phyloP scores from a whole-genome alignment of 2,888 invertebrate species.

The Andrena praecox region DNA sequence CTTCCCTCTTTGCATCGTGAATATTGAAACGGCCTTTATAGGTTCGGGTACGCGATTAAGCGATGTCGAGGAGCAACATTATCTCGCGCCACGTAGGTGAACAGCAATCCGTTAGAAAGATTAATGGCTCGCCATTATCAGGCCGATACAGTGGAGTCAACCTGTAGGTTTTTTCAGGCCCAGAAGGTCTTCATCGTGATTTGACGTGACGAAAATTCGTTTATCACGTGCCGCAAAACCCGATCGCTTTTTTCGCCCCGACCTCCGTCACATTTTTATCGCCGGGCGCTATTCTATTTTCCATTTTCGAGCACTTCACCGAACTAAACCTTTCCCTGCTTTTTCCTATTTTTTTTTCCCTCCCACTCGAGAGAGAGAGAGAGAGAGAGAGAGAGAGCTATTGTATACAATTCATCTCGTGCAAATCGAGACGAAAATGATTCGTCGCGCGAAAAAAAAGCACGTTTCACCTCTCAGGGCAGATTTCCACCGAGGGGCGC shows the following conservation, averaged over 20 bases:
- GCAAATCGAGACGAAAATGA: slow-evolving; percentile 4
- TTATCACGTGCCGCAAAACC: slow-evolving; percentile 36
- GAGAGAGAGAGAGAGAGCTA: slow-evolving; percentile 13
- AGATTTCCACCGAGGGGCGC: neutral
- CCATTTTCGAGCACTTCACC: neutral
- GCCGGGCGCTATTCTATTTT: neutral
- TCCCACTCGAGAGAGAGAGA: neutral
- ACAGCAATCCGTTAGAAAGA: slow-evolving; percentile 70
- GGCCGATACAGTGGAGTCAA: slow-evolving; percentile 46
- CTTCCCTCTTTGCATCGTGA: neutral
- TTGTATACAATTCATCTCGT: neutral
- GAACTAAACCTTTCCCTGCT: neutral
- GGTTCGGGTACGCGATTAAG: slow-evolving; percentile 54
- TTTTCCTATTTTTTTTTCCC: neutral
- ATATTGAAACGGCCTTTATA: neutral
- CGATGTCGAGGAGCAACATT: slow-evolving; percentile 48
- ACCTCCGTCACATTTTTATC: slow-evolving; percentile 2
- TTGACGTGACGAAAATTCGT: slow-evolving; percentile 45
- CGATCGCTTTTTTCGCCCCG: neutral
- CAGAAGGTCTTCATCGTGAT: slow-evolving; percentile 35
- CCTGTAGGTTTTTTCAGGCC: slow-evolving; percentile 46
- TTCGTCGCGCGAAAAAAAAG: neutral
- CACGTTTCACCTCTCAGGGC: neutral
- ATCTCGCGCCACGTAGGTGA: slow-evolving; percentile 61
- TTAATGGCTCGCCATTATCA: slow-evolving; percentile 68